Conservation (phyloP, 2,113 vertebrate genomes). For the Entelurus aequoreus region DNA sequence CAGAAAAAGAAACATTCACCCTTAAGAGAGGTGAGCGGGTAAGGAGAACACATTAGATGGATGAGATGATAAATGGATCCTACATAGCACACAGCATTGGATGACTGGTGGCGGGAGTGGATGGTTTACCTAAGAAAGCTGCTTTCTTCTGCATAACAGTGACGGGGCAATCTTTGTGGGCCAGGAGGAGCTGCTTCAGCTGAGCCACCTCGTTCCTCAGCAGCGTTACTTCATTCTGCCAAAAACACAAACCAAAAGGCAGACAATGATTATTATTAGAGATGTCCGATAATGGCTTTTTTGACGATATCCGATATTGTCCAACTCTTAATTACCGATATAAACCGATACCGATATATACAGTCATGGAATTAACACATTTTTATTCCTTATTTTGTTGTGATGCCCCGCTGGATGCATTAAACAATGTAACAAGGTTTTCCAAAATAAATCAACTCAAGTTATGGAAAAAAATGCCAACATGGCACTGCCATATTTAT, state of each 20-base stretch:
- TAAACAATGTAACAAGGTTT: too few species aligned
- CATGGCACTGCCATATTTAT: too few species aligned
- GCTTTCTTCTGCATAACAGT: slow-evolving; percentile 94
- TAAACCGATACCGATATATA: too few species aligned
- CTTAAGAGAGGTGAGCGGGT: slow-evolving; percentile 68
- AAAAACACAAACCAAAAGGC: slow-evolving; percentile 17
- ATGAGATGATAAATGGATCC: slow-evolving; percentile 41
- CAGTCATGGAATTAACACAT: too few species aligned
- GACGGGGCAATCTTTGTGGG: slow-evolving; percentile 96
- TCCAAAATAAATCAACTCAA: too few species aligned
- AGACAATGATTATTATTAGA: background rate
- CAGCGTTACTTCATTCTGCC: slow-evolving; percentile 80
- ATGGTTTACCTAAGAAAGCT: slow-evolving; percentile 65
- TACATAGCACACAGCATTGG: slow-evolving; percentile 5
- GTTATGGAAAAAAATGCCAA: too few species aligned
- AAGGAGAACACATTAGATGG: slow-evolving; percentile 55
- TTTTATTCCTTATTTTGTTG: too few species aligned
- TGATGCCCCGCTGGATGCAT: too few species aligned
- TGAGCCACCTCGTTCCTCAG: slow-evolving; percentile 92
- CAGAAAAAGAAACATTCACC: slow-evolving; percentile 68
- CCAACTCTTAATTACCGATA: too few species aligned
- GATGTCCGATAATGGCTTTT: too few species aligned
- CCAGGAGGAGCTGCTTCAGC: slow-evolving; percentile 91
- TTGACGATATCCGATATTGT: too few species aligned
- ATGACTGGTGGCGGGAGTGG: background rate